phyloP scores from a whole-genome alignment of 2,113 vertebrate species.

The Epinephelus cyanopodus region DNA sequence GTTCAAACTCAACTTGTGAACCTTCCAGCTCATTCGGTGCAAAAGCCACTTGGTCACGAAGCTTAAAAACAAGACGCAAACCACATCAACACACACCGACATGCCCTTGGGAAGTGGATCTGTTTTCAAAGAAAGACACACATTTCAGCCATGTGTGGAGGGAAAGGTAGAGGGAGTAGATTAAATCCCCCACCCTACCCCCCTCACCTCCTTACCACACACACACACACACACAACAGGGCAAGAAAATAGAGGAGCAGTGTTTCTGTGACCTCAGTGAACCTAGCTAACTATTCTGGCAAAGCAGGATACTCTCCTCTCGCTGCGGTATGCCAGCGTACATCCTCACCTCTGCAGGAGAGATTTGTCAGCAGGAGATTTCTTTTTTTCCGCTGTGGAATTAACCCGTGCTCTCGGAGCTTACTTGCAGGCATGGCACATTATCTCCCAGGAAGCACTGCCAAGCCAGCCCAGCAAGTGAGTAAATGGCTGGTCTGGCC shows the following conservation, averaged over 20 bases:
- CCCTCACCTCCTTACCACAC: slow-evolving; percentile 33
- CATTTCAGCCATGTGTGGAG: slow-evolving; percentile 62
- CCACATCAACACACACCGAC: slow-evolving; percentile 9
- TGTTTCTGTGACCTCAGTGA: slow-evolving; percentile 71
- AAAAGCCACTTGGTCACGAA: not conserved
- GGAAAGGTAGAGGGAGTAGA: slow-evolving; percentile 48
- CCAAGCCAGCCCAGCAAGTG: slow-evolving; percentile 56
- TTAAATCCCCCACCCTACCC: slow-evolving; percentile 14
- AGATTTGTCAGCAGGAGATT: slow-evolving; percentile 74
- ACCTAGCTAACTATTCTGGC: slow-evolving; percentile 70
- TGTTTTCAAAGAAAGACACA: slow-evolving; percentile 55
- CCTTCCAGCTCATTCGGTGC: not conserved
- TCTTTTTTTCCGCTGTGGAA: slow-evolving; percentile 59
- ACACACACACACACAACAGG: slow-evolving; percentile 42
- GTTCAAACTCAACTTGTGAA: not conserved
- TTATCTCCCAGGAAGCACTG: slow-evolving; percentile 70
- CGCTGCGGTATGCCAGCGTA: slow-evolving; percentile 45
- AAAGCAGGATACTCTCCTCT: slow-evolving; percentile 49
- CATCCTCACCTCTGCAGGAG: slow-evolving; percentile 74
- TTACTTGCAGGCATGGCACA: slow-evolving; percentile 72
- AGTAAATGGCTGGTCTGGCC: slow-evolving; percentile 61
- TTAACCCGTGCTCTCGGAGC: slow-evolving; percentile 72
- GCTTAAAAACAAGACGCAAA: slow-evolving; percentile 24
- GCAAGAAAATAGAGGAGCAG: slow-evolving; percentile 64
- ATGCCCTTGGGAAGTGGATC: slow-evolving; percentile 42